Evolutionary conservation across 1,140 invertebrate species (phyloP), one percentile per base, ranked within the genome.

Genomic region (Drosophila tani): DNA sequence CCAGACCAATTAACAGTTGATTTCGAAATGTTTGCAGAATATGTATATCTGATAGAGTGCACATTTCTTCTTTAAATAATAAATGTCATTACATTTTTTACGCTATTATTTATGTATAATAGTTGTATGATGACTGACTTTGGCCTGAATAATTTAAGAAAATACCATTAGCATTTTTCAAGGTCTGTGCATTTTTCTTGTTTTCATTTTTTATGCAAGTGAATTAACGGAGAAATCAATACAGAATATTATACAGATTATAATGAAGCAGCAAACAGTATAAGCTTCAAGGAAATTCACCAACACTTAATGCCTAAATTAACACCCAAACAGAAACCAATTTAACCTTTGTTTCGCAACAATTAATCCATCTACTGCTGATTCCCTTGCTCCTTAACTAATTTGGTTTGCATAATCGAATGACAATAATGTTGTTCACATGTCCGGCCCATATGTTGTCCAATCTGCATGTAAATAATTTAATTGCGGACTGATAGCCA

Each of bases 391-490:
- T 27, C 12, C 1, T 5, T 14, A 62, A 46, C 56, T 62, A 47
- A 67, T 62, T 64, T 9, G 41, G n/a, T 40, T 67, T 49, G 43
- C 58, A 45, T 64, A 63, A 49, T 67, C 29, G 17, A 47, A 45
- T 15, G 12, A 2, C 6, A 19, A 29, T 59, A 35, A 35, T 35
- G 9, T 35, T 43, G 40, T 12, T 14, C 40, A 58, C 51, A 57
- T 67, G 45, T 62, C 17, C 14, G 9, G 12, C 12, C 5, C 24
- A 5, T 47, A 21, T 32, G 21, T 47, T 32, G 57, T 46, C 8
- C 64, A 24, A 35, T 47, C 29, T 40, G 32, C 21, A 40, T 67
- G 24, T 67, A 40, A 67, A 64, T 67, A 64, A 67, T 64, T 67
- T 21, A 47, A 64, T 67, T 67, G 32, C 2, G 58, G 58, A 47